Conservation (phyloP, 2,888 invertebrate genomes). For the Venustoraphidia nigricollis region DNA sequence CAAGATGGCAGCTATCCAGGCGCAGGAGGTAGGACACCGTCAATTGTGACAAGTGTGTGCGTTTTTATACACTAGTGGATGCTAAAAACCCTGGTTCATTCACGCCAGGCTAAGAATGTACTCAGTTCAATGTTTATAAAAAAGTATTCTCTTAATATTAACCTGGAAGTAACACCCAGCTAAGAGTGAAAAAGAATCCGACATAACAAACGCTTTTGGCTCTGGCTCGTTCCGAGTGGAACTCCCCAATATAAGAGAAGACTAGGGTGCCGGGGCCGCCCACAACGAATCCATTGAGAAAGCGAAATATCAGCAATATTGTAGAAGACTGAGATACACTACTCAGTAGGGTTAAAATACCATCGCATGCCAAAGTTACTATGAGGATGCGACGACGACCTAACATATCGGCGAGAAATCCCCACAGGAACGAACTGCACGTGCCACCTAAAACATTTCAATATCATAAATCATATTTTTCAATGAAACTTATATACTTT, state of each 20-base stretch:
- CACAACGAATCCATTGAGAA: slow-evolving; percentile 44
- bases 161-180: slow-evolving; percentile 47
- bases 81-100: no score
- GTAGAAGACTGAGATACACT: slow-evolving; percentile 43
- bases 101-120: no score
- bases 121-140: no score
- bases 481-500: not conserved
- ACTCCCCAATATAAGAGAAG: slow-evolving; percentile 49
- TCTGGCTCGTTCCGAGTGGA: slow-evolving; percentile 40
- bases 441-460: slow-evolving; percentile 37
- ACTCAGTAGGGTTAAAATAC: slow-evolving; percentile 35
- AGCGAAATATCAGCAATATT: slow-evolving; percentile 41
- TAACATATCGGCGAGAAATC: slow-evolving; percentile 57
- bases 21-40: no score
- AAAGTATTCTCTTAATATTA: slow-evolving; percentile 10
- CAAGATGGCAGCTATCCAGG: no score
- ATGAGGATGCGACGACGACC: slow-evolving; percentile 37
- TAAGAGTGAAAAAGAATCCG: slow-evolving; percentile 45
- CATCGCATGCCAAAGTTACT: slow-evolving; percentile 24
- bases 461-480: not conserved
- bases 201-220: slow-evolving; percentile 43
- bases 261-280: slow-evolving; percentile 44
- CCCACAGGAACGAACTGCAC: slow-evolving; percentile 65
- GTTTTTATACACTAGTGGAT: no score
- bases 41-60: no score